Evolutionary conservation across 2,888 invertebrate genomes (phyloP).

Genomic region (Myopa testacea): DNA sequence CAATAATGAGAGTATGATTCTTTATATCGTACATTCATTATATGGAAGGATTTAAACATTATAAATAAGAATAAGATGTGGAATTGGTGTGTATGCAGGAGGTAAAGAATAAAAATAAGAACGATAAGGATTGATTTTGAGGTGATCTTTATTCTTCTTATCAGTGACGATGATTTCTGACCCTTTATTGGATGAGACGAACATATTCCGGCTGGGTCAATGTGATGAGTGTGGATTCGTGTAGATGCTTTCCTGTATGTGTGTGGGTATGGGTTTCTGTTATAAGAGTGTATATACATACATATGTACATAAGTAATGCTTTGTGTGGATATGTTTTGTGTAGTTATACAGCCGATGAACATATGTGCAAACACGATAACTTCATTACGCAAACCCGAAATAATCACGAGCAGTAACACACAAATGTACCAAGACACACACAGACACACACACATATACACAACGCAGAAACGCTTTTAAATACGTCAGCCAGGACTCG

Average conservation of each 20-base stretch:
- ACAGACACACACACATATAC: constrained; percentile 4
- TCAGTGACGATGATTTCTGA: background rate
- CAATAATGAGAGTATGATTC: no score
- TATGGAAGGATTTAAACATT: no score
- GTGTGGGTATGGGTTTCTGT: constrained; percentile 24
- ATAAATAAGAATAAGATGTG: no score
- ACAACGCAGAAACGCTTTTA: background rate
- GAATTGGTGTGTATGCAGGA: no score
- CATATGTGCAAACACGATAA: constrained; percentile 61
- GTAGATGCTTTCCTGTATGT: constrained; percentile 19
- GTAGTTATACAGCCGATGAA: constrained; percentile 42
- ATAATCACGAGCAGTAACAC: constrained; percentile 4
- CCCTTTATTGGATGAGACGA: no score
- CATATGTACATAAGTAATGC: constrained; percentile 46
- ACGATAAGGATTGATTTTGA: no score
- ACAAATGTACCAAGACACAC: background rate
- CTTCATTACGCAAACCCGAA: constrained; percentile 48
- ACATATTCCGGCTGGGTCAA: background rate
- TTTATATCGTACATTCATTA: no score
- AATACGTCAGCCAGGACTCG: constrained; percentile 31
- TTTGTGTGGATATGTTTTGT: background rate
- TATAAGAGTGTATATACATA: constrained; percentile 32
- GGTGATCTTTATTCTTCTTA: background rate
- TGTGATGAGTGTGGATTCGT: constrained; percentile 9
- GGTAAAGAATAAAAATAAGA: no score